These are phyloP conservation scores for Lagria hirta DNA, from an alignment of 2,888 invertebrate species.

Conservation along the genomic window DNA sequence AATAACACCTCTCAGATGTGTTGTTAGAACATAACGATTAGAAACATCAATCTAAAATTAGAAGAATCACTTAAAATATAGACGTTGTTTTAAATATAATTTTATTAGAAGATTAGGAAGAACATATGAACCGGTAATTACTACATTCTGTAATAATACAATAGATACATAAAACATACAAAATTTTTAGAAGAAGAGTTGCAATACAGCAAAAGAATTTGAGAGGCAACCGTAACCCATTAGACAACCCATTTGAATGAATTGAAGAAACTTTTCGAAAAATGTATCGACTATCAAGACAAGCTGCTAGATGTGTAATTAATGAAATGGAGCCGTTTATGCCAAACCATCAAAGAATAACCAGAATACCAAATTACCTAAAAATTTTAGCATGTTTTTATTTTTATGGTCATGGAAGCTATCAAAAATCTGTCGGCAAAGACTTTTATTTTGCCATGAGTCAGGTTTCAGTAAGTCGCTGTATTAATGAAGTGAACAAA, in stretches of 20 bases:
- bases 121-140: too few species aligned
- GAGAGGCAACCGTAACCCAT: conserved; percentile 1
- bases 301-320: conserved; percentile 1
- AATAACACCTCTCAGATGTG: too few species aligned
- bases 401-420: conserved; percentile 18
- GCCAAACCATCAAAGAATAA: not conserved
- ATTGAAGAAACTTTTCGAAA: conserved; percentile 1
- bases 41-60: too few species aligned
- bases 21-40: too few species aligned
- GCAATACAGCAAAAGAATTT: too few species aligned
- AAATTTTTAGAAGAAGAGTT: too few species aligned
- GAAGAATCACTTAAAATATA: too few species aligned
- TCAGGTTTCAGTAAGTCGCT: conserved; percentile 18
- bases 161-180: too few species aligned
- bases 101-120: too few species aligned
- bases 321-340: not conserved
- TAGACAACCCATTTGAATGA: too few species aligned
- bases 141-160: too few species aligned
- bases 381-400: conserved; percentile 14
- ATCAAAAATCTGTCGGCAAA: conserved; percentile 19
- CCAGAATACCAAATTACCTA: not conserved
- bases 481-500: conserved; percentile 14
- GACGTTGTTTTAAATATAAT: too few species aligned
- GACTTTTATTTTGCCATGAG: conserved; percentile 11
- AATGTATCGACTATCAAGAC: not conserved